Base-by-base conservation (phyloP, 1,140 invertebrate genomes). In the Scaptodrosophila lebanonensis region DNA sequence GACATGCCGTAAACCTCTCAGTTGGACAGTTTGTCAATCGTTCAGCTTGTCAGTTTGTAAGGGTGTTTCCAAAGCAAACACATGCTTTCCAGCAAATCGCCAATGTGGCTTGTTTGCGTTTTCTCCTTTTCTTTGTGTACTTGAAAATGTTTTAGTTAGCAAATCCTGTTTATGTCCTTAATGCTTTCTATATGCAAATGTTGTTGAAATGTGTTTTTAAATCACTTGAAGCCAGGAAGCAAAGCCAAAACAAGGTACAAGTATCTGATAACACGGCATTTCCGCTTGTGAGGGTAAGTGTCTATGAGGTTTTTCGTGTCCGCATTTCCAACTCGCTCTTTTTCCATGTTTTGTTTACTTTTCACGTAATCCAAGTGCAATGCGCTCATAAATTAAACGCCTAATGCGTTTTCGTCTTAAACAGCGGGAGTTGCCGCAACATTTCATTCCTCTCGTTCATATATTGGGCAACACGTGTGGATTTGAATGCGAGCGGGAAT, bases 341-440 rank as follows among this genome's bases (percentile, higher is more conserved):
- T 13, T 53, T 62, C 39, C 30, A 16, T 30, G 16, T 35, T 67
- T 17, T 63, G 66, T 67, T 67, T 57, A 63, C 51, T 44, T 32
- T 45, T 17, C 7, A 7, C 18, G 17, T 36, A 22, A 12, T 22
- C 13, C 35, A 57, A 54, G 66, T 67, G 67, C 66, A 67, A 33
- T 69, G 66, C 18, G 58, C 58, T 18, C 58, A 57, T 67, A 69
- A 69, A 69, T 53, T 40, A 58, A 57, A 49, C 17, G 43, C 47
- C 51, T 40, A 51, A 63, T 39, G 54, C 27, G 30, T 30, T 25
- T 39, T 5, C 40, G 27, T 44, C 32, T 36, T 22, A 11, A 60
- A 20, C 29, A 60, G 44, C 13, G 15, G 35, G n/a, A 42, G 17
- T 11, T 38, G 30, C 32, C 20, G 20, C 12, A 18, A 18, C 9